phyloP scores from a whole-genome alignment of 2,797 vertebrate species.

The Siniperca scherzeri region DNA sequence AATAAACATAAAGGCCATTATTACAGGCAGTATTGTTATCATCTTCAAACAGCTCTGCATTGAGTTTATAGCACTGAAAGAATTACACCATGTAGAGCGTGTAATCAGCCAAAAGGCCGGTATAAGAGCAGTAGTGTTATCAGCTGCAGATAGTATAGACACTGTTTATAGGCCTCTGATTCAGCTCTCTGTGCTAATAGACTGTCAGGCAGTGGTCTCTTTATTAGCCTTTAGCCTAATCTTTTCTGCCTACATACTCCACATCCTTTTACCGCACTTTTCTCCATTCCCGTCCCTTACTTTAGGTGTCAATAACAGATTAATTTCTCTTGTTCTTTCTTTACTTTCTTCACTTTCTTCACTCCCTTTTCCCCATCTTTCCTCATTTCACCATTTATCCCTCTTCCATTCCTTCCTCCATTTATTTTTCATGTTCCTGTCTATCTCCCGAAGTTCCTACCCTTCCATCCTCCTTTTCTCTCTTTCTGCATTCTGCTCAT shows the following conservation, averaged over 20 bases:
- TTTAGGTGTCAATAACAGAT: neutral
- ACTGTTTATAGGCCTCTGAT: conserved; percentile 73
- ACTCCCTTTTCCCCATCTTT: neutral
- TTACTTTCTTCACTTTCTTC: too few species aligned
- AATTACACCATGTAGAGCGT: conserved; percentile 55
- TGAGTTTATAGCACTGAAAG: conserved; percentile 48
- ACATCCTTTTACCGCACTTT: conserved; percentile 1
- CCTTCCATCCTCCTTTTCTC: neutral
- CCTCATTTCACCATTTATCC: neutral
- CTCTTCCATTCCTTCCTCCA: neutral
- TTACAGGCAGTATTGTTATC: conserved; percentile 60
- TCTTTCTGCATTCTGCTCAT: neutral
- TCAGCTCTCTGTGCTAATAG: conserved; percentile 73
- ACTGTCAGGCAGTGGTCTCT: conserved; percentile 64
- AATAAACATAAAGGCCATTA: conserved; percentile 39
- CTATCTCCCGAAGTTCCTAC: neutral
- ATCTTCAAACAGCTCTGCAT: conserved; percentile 47
- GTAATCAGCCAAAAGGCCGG: conserved; percentile 72
- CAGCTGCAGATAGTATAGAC: conserved; percentile 63
- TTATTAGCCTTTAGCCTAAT: conserved; percentile 61
- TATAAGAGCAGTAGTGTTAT: conserved; percentile 68
- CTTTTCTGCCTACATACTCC: conserved; percentile 33
- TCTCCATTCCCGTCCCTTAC: neutral
- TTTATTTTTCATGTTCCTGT: conserved; percentile 7
- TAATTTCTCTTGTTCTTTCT: neutral